Evolutionary conservation across 2,797 vertebrate genomes (phyloP), one percentile per base, ranked within the genome.

Genomic region (Lutjanus argentimaculatus): DNA sequence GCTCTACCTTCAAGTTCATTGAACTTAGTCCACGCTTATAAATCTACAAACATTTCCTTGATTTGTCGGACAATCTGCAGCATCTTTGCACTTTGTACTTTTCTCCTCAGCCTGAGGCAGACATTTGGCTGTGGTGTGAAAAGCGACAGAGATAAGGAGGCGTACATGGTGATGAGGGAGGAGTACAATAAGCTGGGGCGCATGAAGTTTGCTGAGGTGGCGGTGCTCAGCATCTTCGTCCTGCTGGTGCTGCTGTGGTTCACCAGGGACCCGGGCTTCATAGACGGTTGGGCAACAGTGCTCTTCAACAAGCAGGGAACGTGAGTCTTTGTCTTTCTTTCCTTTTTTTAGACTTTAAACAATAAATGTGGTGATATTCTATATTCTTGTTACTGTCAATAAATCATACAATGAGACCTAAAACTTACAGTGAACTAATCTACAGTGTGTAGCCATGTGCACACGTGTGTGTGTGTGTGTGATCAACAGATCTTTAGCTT

Each of bases 261-360:
- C 92, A 97, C 97, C 16, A 94, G 98, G 77, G 97, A 97, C 0
- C 98, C 98, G 0, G 98, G 98, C 0, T 99, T 99, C 93, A 96
- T 98, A 36, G 82, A 80, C 0, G 98, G 98, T 43, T 99, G 98
- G 98, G 98, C 97, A 16, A 94, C 92, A 0, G 66, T 93, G 63
- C 91, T 95, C 67, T 97, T 99, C 90, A 93, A 95, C 67, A 49
- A 90, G 8, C 0, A 61, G 0, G 58, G 19, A 1, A 75, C 92
- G 98, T 99, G 69, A 97, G 97, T 95, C 22, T 40, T 30, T 56
- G 0, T 0, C 12, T 72, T 52, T 65, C 10, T 40, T n/a, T 40
- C 21, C 16, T 19, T 12, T 5, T 62, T 71, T 46, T 17, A 1
- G 7, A 61, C 7, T 49, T 61, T 25, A 13, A 25, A 56, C 10